Base-by-base conservation (phyloP, 1,140 invertebrate species). In the Heterodera carotae region DNA sequence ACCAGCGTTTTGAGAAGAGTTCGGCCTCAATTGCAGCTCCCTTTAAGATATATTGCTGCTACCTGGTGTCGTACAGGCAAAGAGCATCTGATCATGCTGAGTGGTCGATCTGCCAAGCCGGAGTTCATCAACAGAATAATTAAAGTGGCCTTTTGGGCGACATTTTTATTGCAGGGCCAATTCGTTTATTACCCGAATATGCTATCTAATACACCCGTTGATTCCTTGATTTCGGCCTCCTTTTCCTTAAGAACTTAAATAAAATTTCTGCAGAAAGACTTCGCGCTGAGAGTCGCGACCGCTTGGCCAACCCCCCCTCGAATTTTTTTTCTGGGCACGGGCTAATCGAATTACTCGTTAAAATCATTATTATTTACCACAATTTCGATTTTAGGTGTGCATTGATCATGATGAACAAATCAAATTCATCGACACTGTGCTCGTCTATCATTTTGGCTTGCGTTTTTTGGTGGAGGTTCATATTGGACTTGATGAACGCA, bases 371-470 rank as follows among this genome's bases (percentile, higher is more conserved):
- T 22, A 66, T 27, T 66, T 66, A 18, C 48, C 48, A 33, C 34
- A 66, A 1, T 69, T 2, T 60, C 7, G 29, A 7, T 71, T 81
- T 62, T 64, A 86, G 81, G 76, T 86, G 29, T 85, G 83, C 66
- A 81, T 86, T 25, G 81, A 89, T 77, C 89, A 90, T 80, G 85
- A 89, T 73, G 69, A 79, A 22, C 75, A 85, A 34, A 87, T 90
- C n/a, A 74, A 81, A 34, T 83, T 85, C 34, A 88, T 90, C 39
- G 89, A 90, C 80, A 90, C 89, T 3, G 88, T 90, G 33, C 81
- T 88, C 27, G 89, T 89, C 3, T 90, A 90, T 78, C 89, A 90
- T 80, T 90, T 90, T 81, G 89, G 89, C 43, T 76, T 81, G n/a
- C 87, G 84, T 12, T 87, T 86, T 69, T 59, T 85, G 59, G 86